phyloP scores from a whole-genome alignment of 2,888 invertebrate genomes.

The Caenorhabditis parvicauda region DNA sequence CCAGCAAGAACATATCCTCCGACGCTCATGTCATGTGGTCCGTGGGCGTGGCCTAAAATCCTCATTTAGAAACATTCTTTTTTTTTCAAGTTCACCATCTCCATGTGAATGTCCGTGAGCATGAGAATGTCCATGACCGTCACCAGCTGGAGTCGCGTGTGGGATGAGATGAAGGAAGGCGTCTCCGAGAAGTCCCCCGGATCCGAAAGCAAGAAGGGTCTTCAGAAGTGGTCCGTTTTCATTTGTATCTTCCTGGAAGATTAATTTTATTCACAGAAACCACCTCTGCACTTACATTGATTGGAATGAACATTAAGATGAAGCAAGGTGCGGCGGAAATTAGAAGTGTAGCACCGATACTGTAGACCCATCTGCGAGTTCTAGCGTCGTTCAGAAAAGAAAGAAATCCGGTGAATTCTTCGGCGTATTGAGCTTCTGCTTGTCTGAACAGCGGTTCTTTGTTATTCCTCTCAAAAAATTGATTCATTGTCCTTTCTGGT shows the following conservation, averaged over 20 bases:
- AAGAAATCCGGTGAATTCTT: conserved; percentile 47
- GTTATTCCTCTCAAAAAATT: no score
- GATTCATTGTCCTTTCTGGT: no score
- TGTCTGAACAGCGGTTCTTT: no score
- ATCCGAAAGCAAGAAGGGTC: conserved; percentile 81
- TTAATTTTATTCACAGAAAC: neutral
- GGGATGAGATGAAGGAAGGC: conserved; percentile 98
- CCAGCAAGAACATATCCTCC: conserved; percentile 92
- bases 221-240: conserved; percentile 56
- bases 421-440: no score
- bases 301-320: conserved; percentile 85
- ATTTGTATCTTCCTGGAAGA: conserved; percentile 45
- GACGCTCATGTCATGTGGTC: conserved; percentile 78
- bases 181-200: conserved; percentile 89
- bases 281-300: conserved; percentile 72
- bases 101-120: conserved; percentile 47
- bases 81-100: conserved; percentile 25
- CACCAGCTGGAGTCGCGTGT: conserved; percentile 75
- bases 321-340: conserved; percentile 93
- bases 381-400: conserved; percentile 56
- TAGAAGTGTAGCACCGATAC: conserved; percentile 76
- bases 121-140: conserved; percentile 73
- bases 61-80: no score
- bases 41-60: conserved; percentile 51
- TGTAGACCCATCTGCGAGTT: conserved; percentile 57